Evolutionary conservation across 2,888 invertebrate species (phyloP), one percentile per base, ranked within the genome.

Genomic region (Chrysolina americana): DNA sequence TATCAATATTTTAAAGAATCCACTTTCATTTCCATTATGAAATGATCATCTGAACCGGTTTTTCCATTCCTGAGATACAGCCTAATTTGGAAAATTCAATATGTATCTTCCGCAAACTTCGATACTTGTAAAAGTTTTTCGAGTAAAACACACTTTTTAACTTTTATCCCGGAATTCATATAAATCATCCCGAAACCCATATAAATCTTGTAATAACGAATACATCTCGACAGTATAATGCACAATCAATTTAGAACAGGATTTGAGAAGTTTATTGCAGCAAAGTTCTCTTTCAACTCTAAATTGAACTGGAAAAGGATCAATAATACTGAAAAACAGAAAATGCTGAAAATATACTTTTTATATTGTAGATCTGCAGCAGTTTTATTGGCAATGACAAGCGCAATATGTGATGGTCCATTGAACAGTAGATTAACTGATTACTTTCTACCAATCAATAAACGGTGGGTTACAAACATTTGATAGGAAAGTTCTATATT

Each of bases 301-400:
- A 73, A 73, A 73, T 73, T 68, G 73, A 73, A 68, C 68, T 68
- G 65, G 68, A 73, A 68, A 71, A 68, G 65, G 53, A 68, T 73
- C 56, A 56, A 65, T 66, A 68, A 68, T 64, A 56, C 53, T 68
- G 53, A 56, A 50, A 68, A 73, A 59, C 73, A 73, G 65, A 65
- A 73, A 64, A 68, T 68, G 72, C 48, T 68, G 68, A 73, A 73
- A 73, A 68, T 72, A 72, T 66, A 73, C 65, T 73, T 73, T 68
- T 62, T 68, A 73, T 73, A 64, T 63, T 73, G 50, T 64, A 44
- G 64, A 6, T 56, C 23, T 9, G 48, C 6, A 48, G 17, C 48
- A 17, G 48, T 48, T n/a, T 15, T 23, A 56, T 56, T 19, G 56
- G 23, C 19, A 23, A 13, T 13, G 56, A 19, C 0, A 23, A 19